These are phyloP conservation scores for Pseudobourletiella spinata DNA, from an alignment of 1,140 invertebrate genomes.

Conservation along the genomic window DNA sequence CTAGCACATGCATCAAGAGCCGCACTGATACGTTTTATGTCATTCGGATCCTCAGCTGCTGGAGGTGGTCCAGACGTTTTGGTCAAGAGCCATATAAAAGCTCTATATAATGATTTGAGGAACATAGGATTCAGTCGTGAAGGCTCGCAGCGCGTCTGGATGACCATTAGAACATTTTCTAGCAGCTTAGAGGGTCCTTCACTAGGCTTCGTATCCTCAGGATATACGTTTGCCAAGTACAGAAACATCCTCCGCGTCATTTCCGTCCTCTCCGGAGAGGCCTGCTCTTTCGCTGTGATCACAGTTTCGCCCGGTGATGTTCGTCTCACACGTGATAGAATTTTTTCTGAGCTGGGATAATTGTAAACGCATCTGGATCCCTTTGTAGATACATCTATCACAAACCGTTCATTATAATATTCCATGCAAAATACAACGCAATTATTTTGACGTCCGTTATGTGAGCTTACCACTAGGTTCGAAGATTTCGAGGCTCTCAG, in stretches of 20 bases:
- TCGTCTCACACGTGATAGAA: conserved; percentile 1
- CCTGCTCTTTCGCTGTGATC: neutral
- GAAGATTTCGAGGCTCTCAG: too few relatives aligned
- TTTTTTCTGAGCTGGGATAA: too few relatives aligned
- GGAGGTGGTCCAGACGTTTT: neutral
- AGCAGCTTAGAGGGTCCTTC: neutral
- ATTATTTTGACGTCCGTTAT: too few relatives aligned
- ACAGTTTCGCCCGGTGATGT: neutral
- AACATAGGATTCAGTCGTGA: conserved; percentile 1
- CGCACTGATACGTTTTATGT: neutral
- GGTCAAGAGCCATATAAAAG: conserved; percentile 8
- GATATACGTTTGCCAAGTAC: conserved; percentile 3
- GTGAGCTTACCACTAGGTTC: too few relatives aligned
- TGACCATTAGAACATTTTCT: neutral
- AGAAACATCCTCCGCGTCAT: conserved; percentile 4
- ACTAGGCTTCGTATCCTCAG: neutral
- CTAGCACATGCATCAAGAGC: neutral
- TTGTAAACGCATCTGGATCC: too few relatives aligned
- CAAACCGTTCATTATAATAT: too few relatives aligned
- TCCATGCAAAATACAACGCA: too few relatives aligned
- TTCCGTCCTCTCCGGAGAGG: neutral
- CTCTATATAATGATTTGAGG: neutral
- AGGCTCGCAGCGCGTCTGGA: conserved; percentile 8
- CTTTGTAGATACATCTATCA: too few relatives aligned
- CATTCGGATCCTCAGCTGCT: neutral